Evolutionary conservation across 2,888 invertebrate genomes (phyloP).

Genomic region (Drosophila anomalata): DNA sequence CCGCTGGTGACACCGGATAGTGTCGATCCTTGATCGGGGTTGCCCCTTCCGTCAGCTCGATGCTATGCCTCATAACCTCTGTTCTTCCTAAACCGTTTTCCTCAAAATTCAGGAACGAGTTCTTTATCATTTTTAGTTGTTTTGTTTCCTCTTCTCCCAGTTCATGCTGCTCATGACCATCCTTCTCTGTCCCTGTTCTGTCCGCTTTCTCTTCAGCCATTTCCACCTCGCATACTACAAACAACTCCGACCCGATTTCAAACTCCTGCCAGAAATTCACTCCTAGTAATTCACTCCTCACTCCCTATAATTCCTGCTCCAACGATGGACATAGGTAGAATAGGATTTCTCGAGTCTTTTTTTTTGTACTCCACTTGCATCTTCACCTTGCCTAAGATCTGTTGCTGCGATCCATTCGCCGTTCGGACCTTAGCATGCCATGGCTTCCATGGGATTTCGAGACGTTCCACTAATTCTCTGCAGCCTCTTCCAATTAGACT

Average conservation of each 20-base stretch:
- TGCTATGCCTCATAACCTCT: background rate
- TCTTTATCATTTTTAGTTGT: background rate
- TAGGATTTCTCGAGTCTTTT: background rate
- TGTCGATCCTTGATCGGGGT: background rate
- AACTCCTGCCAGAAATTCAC: slow-evolving; percentile 4
- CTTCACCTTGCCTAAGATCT: no score
- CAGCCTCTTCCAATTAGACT: slow-evolving; percentile 1
- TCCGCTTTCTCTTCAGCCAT: background rate
- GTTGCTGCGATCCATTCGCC: no score
- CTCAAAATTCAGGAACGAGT: background rate
- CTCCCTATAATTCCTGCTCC: slow-evolving; percentile 1
- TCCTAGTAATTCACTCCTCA: no score
- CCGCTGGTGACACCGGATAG: slow-evolving; percentile 6
- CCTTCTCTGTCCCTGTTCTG: background rate
- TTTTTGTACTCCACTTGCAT: no score
- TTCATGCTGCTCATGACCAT: background rate
- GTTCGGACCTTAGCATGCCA: no score
- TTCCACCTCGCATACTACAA: background rate
- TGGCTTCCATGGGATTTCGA: background rate
- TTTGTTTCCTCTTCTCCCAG: background rate
- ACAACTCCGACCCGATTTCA: background rate
- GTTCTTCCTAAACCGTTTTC: background rate
- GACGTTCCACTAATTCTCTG: background rate
- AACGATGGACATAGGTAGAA: background rate
- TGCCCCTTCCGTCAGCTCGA: background rate